Conservation (phyloP, 2,888 invertebrate species). For the Calliopum simillimum region DNA sequence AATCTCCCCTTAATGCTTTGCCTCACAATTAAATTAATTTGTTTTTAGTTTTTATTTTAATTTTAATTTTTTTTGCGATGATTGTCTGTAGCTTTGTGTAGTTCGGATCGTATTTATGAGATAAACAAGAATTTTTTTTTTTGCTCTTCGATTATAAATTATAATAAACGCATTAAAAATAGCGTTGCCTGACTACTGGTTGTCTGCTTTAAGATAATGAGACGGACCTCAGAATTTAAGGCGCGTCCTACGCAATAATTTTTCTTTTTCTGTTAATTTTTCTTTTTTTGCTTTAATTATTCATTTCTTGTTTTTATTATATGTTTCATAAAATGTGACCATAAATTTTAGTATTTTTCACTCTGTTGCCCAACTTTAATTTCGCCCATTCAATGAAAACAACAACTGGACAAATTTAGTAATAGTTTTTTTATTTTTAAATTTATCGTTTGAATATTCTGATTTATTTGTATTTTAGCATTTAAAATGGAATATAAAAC, state of each 20-base stretch:
- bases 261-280: slow-evolving; percentile 1
- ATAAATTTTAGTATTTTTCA: too few species aligned
- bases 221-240: background rate
- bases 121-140: background rate
- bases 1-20: too few species aligned
- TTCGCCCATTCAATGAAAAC: background rate
- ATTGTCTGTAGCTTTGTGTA: background rate
- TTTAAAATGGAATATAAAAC: too few species aligned
- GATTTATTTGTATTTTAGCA: too few species aligned
- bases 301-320: background rate
- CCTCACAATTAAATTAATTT: slow-evolving; percentile 11
- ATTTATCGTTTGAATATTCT: too few species aligned
- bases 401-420: too few species aligned
- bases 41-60: background rate
- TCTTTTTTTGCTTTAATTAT: background rate
- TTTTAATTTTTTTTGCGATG: background rate
- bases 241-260: background rate
- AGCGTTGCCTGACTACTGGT: background rate
- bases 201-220: too few species aligned
- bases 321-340: background rate
- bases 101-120: background rate
- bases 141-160: background rate
- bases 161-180: background rate
- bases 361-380: too few species aligned
- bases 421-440: too few species aligned